phyloP scores from a whole-genome alignment of 2,888 invertebrate species.

The Cotesia congregata region DNA sequence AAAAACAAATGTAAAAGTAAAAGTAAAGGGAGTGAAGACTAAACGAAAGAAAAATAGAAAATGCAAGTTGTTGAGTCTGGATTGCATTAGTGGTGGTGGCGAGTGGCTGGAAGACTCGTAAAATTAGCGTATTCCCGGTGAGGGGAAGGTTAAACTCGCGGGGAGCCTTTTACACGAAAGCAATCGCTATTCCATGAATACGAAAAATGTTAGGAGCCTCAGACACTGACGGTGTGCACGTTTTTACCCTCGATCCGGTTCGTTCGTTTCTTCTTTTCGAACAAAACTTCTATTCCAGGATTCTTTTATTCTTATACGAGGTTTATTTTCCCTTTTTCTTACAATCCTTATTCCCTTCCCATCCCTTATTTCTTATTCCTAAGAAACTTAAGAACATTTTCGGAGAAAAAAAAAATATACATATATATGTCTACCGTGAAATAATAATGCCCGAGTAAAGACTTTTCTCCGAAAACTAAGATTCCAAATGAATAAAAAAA shows the following conservation, averaged over 20 bases:
- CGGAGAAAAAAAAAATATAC: neutral
- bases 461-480: neutral
- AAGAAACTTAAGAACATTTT: neutral
- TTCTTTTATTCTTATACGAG: conserved; percentile 28
- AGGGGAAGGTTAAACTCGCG: conserved; percentile 46
- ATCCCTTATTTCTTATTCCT: neutral
- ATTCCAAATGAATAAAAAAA: neutral
- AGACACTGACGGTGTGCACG: conserved; percentile 36
- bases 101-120: conserved; percentile 51
- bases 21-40: conserved; percentile 3
- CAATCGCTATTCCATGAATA: conserved; percentile 67
- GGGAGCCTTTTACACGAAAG: conserved; percentile 50
- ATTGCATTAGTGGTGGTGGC: neutral
- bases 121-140: conserved; percentile 63
- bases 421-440: neutral
- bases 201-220: conserved; percentile 58
- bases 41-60: conserved; percentile 26
- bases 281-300: conserved; percentile 18
- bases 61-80: conserved; percentile 14
- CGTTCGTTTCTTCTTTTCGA: conserved; percentile 26
- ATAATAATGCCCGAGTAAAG: neutral
- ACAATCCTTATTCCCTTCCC: neutral
- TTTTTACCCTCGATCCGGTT: conserved; percentile 38
- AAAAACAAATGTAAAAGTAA: neutral
- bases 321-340: conserved; percentile 14